These are phyloP conservation scores for Mixornis gularis DNA, from an alignment of 2,113 vertebrate genomes.

Conservation along the genomic window DNA sequence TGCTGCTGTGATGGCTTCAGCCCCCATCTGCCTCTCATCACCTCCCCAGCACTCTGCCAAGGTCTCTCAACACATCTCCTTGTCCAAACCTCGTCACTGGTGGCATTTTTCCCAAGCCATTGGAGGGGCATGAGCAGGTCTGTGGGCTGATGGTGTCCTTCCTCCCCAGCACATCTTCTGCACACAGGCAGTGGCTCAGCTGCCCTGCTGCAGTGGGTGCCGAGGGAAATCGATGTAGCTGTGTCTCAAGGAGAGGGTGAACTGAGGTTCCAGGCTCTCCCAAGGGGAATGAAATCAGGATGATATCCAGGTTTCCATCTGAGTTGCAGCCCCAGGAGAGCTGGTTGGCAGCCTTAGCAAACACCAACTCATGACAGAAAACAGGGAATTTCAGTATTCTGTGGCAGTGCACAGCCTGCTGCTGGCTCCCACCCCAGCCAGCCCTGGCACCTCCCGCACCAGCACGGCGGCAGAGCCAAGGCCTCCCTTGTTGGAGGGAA, in stretches of 20 bases:
- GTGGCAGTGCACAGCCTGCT: not conserved
- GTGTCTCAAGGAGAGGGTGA: not conserved
- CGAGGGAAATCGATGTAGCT: fast-evolving
- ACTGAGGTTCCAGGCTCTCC: not conserved
- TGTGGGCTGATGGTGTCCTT: fast-evolving
- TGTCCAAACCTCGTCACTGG: not conserved
- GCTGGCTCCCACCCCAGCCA: not conserved
- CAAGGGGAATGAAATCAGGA: not conserved
- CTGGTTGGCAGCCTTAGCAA: not conserved
- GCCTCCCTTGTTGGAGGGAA: not conserved
- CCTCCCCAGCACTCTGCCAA: not conserved
- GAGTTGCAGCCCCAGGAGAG: not conserved
- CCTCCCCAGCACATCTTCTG: not conserved
- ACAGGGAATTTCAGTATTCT: not conserved
- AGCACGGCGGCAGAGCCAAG: not conserved
- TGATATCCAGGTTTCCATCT: not conserved
- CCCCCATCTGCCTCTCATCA: fast-evolving
- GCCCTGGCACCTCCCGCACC: not conserved
- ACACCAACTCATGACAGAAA: not conserved
- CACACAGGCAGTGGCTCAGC: not conserved
- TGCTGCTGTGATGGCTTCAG: not conserved
- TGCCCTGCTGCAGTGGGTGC: not conserved
- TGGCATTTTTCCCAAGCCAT: not conserved
- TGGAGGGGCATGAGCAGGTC: not conserved
- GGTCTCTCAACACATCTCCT: not conserved